These are phyloP conservation scores for Drosophila novamexicana DNA, from an alignment of 1,140 invertebrate species.

Conservation along the genomic window DNA sequence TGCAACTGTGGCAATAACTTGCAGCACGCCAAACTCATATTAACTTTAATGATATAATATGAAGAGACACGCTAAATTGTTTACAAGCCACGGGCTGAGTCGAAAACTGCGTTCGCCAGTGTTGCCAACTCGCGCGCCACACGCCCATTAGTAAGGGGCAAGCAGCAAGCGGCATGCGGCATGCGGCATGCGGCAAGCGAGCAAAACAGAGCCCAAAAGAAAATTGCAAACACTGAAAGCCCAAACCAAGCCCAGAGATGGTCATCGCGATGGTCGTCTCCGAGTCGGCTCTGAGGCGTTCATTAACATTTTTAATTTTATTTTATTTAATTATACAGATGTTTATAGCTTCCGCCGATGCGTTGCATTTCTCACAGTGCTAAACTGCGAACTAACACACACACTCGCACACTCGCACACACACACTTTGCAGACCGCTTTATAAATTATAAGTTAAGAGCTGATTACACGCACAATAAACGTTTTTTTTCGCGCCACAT, in stretches of 20 bases:
- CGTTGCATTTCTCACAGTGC: constrained; percentile 57
- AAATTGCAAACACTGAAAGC: background rate
- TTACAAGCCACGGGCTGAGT: constrained; percentile 64
- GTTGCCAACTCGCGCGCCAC: constrained; percentile 18
- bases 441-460: constrained; percentile 81
- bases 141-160: constrained; percentile 26
- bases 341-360: constrained; percentile 80
- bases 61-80: constrained; percentile 80
- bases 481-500: constrained; percentile 65
- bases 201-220: background rate
- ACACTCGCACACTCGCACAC: constrained; percentile 12
- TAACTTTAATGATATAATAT: constrained; percentile 83
- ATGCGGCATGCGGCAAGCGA: background rate
- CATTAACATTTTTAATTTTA: constrained; percentile 82
- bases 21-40: constrained; percentile 75
- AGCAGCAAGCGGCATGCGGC: constrained; percentile 5
- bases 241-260: constrained; percentile 1
- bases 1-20: constrained; percentile 46
- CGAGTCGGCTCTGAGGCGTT: constrained; percentile 19
- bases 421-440: constrained; percentile 37
- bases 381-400: constrained; percentile 74
- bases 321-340: constrained; percentile 83
- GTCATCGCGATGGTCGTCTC: background rate
- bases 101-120: constrained; percentile 40
- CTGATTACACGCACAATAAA: constrained; percentile 82